Percentiles rank a stretch among this genome's conserved stretches.
Evolutionary conservation across 2,797 vertebrate genomes (phyloP).

Genomic region (Manis crassicaudata): DNA sequence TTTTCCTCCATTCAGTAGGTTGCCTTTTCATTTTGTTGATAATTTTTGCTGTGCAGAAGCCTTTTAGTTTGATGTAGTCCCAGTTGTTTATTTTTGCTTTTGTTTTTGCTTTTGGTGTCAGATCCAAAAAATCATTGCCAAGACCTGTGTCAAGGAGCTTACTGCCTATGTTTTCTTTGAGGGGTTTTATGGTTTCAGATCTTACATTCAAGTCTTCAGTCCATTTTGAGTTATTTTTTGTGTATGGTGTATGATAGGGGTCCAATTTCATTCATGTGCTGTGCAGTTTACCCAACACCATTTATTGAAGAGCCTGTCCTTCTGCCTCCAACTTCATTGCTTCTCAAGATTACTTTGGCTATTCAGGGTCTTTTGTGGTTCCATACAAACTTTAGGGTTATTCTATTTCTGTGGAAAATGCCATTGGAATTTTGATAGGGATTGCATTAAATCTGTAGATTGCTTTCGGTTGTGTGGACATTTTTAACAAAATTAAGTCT

Average conservation of each 20-base stretch:
- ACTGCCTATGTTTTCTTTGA: not conserved
- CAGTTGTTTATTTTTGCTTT: not conserved
- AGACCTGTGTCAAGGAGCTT: not conserved
- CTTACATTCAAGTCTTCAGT: not conserved
- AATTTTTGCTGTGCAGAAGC: not conserved
- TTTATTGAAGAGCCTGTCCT: not conserved
- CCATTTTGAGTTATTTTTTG: constrained; percentile 1
- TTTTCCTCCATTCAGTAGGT: not conserved
- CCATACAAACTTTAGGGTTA: not conserved
- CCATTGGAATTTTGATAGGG: not conserved
- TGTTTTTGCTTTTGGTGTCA: not conserved
- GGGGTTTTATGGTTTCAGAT: not conserved
- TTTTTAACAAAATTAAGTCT: not conserved
- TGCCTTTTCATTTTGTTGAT: not conserved
- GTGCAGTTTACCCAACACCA: not conserved
- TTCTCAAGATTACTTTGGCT: not conserved
- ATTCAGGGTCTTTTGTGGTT: not conserved
- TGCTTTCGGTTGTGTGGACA: not conserved
- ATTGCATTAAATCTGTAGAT: not conserved
- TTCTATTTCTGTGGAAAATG: not conserved
- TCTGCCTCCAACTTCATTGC: not conserved
- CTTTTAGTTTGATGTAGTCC: not conserved
- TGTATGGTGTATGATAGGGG: not conserved
- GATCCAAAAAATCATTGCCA: not conserved
- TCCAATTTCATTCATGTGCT: not conserved